Evolutionary conservation across 2,113 vertebrate genomes (phyloP), one percentile per base, ranked within the genome.

Genomic region (Channa argus): DNA sequence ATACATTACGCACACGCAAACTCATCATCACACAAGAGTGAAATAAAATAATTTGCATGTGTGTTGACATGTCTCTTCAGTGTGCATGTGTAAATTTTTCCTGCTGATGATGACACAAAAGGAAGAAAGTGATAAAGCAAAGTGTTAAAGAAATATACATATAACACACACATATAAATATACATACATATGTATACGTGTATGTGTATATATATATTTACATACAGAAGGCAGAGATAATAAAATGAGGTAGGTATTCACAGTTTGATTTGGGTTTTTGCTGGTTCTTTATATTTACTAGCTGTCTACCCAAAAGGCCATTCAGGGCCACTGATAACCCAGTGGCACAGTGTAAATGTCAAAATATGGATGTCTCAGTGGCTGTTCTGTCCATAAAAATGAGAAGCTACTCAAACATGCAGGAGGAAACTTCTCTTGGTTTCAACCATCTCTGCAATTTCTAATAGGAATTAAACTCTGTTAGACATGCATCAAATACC

Each of bases 331-430:
- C 64, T 7, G 41, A 76, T 64, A 24, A 80, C 70, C 80, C 71
- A 52, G 5, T 12, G 49, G 80, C 74, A 60, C 71, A 50, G 71
- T 54, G 74, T 82, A 91, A 91, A 91, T 91, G 88, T 90, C 90
- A 89, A 66, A 86, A 74, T 75, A 63, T 64, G 76, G 72, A 82
- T 36, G 61, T 44, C 52, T 70, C 44, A 76, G 66, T 63, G 50
- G 54, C 73, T 67, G 55, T 14, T 37, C 43, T 60, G 13, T 37
- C 45, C 53, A 72, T 54, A 65, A 52, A 84, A 63, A 79, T 61
- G 41, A 75, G 71, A 10, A 64, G 36, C 66, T 49, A 54, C 43
- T 66, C 24, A 38, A 49, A 77, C 52, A n/a, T 15, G 47, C 85
- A 59, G 46, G 10, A 34, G 55, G 36, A 37, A 52, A 50, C 5